Evolutionary conservation across 2,888 invertebrate genomes (phyloP), one percentile per base, ranked within the genome.

Genomic region (Anodontia alba): DNA sequence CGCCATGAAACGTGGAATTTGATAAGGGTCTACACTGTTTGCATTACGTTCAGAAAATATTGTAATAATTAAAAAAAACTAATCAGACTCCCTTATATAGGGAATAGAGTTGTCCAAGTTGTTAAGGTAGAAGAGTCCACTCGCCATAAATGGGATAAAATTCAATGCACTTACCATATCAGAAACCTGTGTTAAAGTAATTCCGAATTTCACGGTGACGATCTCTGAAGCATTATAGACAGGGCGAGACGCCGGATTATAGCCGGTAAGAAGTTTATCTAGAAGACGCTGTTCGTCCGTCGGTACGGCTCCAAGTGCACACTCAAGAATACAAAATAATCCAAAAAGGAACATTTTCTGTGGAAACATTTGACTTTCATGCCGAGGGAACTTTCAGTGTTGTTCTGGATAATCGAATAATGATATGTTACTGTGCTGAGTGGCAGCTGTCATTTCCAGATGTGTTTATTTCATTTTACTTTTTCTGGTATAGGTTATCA

Each of bases 271-370:
- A 33, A 94, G 72, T 42, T 82, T 83, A 43, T 90, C 87, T 81
- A 94, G 84, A 12, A 94, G 86, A 15, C 92, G 86, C 78, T 94
- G 94, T 81, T 94, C 94, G 83, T 94, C 94, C 20, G 94, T 90
- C 1, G 86, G 87, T 20, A 84, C 74, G 15, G 80, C 83, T 73
- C 86, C 66, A 33, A 76, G 36, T 23, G 73, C 85, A 51, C 31
- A 12, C 51, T 66, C 54, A 7, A 82, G 46, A 77, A 79, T 73
- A 70, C 62, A 82, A 68, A 78, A 26, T 51, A 74, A 49, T 43
- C 46, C 67, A 15, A 66, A 51, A 42, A 26, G 49, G 38, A 77
- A 26, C 68, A 77, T 29, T 62, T 46, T 62, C 29, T 20, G 33
- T 5, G 23, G 20, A 62, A 31, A 15, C 62, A 62, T 57, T 29